Evolutionary conservation across 2,113 vertebrate species (phyloP), one percentile per base, ranked within the genome.

Genomic region (Varanus salvator): DNA sequence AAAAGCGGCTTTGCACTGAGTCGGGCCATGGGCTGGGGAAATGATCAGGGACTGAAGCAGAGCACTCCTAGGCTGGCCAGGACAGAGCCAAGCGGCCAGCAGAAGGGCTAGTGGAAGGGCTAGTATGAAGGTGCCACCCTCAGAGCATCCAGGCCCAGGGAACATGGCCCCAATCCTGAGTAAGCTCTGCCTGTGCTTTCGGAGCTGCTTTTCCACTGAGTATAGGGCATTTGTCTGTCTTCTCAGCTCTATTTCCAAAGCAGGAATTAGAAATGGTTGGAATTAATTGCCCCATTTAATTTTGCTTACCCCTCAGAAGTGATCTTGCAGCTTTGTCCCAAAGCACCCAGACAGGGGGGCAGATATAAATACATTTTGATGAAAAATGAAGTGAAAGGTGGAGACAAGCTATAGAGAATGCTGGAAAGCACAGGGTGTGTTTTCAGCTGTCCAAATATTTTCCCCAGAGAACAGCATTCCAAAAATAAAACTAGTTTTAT

Each of bases 191-290:
- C 66, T 5, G 50, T 66, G n/a, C n/a, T 85, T 68, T 15, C 44
- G 76, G 57, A 48, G 80, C 38, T 74, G n/a, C 71, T 74, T 64
- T 91, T 90, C 80, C 31, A 64, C 60, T 21, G 19, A 64, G 21
- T 64, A 19, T 19, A 64, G 21, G 21, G 60, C 17, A 64, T 11
- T 64, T 64, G 17, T 64, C 60, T 64, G 60, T 15, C n/a, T 27
- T 48, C 17, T 69, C 44, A 12, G 31, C 57, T 84, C 48, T 31
- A 90, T 54, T 76, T 76, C 90, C 93, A 92, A 88, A 48, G 1
- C 80, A 86, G 38, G 38, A 93, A 93, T 93, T 94, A 92, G 38
- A 44, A 91, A 80, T 48, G 9, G 11, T 81, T 85, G 85, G 57
- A 92, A 50, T 0, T 44, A 23, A 57, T 17, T 76, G 38, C 14